Evolutionary conservation across 2,888 invertebrate species (phyloP).

Genomic region (Ctena decussata): DNA sequence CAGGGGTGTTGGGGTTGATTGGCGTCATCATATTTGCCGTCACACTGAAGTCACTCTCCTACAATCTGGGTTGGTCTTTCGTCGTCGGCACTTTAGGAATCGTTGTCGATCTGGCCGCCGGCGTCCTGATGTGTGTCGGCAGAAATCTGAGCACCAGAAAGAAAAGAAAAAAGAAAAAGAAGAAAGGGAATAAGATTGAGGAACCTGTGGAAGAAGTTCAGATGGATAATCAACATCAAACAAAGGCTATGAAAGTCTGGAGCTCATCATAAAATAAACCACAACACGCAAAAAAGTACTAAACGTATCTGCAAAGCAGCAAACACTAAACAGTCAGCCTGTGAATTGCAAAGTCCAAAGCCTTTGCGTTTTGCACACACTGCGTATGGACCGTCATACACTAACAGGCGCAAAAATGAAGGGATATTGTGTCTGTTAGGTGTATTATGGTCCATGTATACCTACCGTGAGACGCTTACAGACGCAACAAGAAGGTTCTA

Average conservation of each 20-base stretch:
- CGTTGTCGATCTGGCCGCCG: constrained; percentile 57
- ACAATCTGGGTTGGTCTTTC: constrained; percentile 59
- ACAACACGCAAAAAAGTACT: too few relatives aligned
- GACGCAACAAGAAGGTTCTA: too few relatives aligned
- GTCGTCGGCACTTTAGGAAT: constrained; percentile 54
- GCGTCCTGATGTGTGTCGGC: constrained; percentile 65
- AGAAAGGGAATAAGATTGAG: neutral
- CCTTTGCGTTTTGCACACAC: too few relatives aligned
- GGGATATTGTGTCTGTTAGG: too few relatives aligned
- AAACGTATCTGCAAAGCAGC: too few relatives aligned
- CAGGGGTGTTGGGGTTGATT: constrained; percentile 46
- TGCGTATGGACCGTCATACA: too few relatives aligned
- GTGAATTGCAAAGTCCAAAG: too few relatives aligned
- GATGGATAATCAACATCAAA: neutral
- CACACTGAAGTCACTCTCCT: constrained; percentile 45
- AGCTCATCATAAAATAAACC: neutral
- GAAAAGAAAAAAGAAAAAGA: constrained; percentile 1
- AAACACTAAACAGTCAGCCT: too few relatives aligned
- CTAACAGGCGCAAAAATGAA: too few relatives aligned
- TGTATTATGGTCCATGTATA: too few relatives aligned
- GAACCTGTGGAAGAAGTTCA: neutral
- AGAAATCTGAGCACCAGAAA: constrained; percentile 52
- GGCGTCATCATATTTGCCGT: constrained; percentile 46
- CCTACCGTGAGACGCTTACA: too few relatives aligned
- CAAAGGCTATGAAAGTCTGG: constrained; percentile 5